Base-by-base conservation (phyloP, 2,888 invertebrate genomes). In the Drosophila neotestacea region DNA sequence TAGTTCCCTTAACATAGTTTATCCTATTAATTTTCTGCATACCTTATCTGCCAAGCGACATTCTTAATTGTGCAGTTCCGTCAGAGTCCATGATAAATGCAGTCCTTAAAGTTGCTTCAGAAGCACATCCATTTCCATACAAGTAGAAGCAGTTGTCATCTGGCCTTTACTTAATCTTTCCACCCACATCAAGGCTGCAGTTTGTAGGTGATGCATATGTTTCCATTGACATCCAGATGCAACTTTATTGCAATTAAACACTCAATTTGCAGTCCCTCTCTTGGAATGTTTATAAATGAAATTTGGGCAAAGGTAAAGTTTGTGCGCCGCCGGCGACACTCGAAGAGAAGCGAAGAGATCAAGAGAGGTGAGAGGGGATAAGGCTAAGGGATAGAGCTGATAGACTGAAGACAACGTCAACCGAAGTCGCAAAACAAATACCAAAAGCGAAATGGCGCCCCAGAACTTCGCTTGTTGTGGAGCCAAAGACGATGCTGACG, bases 301-400 rank as follows among this genome's bases (percentile, higher is more conserved):
- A 81, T 83, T 86, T 86, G 84, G 86, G 81, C 79, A 74, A 85
- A 83, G 83, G 84, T 83, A 86, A 83, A 83, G 86, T 86, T 83
- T 86, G 86, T 62, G 36, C 56, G 69, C 85, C 81, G 58, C 60
- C 51, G 69, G 83, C 76, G 52, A 58, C 70, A 71, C 30, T 66
- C 50, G 46, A 30, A 39, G 59, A n/a, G 28, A 44, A 34, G 59
- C 10, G 28, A 44, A 34, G 65, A 50, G 47, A 50, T 32, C 22
- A 32, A 13, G n/a, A 16, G 58, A 39, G 41, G 39, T 52, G 46
- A 48, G 44, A 41, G 9, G 16, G 10, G 16, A 16, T 16, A 16
- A 16, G 16, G 16, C 16, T 16, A 1, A 16, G 60, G 48, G 41
- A n/a, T n/a, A 48, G 67, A 60, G 56, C 28, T 60, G 51, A 52